A percentile compares a stretch with the other conserved stretches of the same genome.
Evolutionary conservation across 2,888 invertebrate genomes (phyloP).

Genomic region (Caenorhabditis sinica): DNA sequence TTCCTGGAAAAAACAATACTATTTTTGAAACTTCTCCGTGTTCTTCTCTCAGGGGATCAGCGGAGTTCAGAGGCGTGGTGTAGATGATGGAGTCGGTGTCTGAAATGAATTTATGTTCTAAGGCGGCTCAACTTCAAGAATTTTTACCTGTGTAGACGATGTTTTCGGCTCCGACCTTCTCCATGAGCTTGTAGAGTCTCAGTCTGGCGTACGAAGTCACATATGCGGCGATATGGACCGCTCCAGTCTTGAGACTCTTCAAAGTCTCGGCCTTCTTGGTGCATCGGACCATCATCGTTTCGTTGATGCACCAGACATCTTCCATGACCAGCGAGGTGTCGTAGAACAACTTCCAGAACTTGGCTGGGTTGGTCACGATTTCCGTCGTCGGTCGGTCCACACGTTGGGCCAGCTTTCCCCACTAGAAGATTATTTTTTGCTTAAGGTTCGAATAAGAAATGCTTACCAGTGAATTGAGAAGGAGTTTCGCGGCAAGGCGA

Average conservation of each 20-base stretch:
- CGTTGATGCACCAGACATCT: constrained; percentile 19
- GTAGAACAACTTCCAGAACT: constrained; percentile 5
- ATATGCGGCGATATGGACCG: constrained; percentile 6
- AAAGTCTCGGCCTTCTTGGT: background rate
- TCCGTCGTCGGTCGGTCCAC: background rate
- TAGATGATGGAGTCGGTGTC: constrained; percentile 27
- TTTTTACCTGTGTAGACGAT: constrained; percentile 4
- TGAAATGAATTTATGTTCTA: background rate
- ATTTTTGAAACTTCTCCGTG: background rate
- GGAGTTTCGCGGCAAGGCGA: background rate
- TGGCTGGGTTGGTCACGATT: background rate
- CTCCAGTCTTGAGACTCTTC: constrained; percentile 13
- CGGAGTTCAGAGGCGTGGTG: too few relatives aligned
- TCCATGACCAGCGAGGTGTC: background rate
- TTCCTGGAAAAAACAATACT: too few relatives aligned
- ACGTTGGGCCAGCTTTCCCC: background rate
- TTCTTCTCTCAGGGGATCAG: constrained; percentile 2
- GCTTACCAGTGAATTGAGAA: constrained; percentile 10
- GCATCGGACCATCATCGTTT: constrained; percentile 4
- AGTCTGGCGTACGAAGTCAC: constrained; percentile 1
- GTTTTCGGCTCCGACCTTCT: constrained; percentile 4
- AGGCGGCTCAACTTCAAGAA: too few relatives aligned
- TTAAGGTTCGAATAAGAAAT: too few relatives aligned
- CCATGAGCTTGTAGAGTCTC: constrained; percentile 4
- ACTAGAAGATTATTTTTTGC: constrained; percentile 1